These are phyloP conservation scores for Tenualosa ilisha DNA, from an alignment of 2,797 vertebrate species.

Conservation along the genomic window DNA sequence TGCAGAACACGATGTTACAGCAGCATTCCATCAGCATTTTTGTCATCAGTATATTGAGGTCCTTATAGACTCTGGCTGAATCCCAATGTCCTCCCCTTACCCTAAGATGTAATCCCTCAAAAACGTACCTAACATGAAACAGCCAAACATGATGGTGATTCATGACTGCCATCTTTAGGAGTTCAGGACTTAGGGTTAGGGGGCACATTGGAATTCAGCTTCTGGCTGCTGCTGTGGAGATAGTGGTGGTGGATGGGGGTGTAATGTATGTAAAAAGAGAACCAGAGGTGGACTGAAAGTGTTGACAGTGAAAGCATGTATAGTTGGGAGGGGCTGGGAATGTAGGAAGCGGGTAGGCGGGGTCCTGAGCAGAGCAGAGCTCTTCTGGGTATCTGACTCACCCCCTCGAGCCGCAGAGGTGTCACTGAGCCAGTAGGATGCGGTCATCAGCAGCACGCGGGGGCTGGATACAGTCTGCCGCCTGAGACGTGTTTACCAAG, in stretches of 20 bases:
- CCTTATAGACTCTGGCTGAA: background rate
- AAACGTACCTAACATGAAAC: no score
- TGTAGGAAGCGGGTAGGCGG: slow-evolving; percentile 17
- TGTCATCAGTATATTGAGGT: background rate
- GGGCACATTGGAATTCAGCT: no score
- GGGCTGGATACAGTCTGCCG: background rate
- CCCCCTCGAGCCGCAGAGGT: slow-evolving; percentile 5
- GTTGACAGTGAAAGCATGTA: slow-evolving; percentile 37
- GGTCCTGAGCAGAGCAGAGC: no score
- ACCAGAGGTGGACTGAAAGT: slow-evolving; percentile 49
- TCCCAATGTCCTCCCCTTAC: background rate
- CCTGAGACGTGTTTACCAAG: slow-evolving; percentile 14
- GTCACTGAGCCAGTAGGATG: slow-evolving; percentile 9
- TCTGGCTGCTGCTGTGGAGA: background rate
- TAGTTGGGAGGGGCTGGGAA: slow-evolving; percentile 32
- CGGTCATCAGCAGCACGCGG: background rate
- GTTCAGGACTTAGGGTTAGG: no score
- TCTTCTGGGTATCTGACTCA: slow-evolving; percentile 6
- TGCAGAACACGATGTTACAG: background rate
- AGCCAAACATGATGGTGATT: no score
- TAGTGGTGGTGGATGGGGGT: background rate
- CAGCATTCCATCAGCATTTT: background rate
- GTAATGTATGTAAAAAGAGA: background rate
- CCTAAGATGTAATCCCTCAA: no score
- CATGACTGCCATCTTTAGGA: no score